These are phyloP conservation scores for Penaeus vannamei DNA, from an alignment of 1,140 invertebrate genomes.

Conservation along the genomic window DNA sequence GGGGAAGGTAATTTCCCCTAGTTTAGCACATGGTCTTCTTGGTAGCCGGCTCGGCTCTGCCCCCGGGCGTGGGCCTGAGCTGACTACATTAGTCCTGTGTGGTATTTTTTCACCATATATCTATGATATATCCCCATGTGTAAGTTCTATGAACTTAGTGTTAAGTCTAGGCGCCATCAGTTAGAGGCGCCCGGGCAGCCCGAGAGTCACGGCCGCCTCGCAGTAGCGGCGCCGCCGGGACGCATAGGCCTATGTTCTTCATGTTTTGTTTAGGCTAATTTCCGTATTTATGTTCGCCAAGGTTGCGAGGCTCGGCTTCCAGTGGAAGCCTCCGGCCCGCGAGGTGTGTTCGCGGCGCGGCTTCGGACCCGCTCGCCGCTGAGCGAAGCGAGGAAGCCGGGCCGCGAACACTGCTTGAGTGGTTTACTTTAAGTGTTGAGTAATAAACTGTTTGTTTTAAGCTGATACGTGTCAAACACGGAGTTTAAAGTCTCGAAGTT, in stretches of 20 bases:
- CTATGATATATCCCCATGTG: constrained; percentile 92
- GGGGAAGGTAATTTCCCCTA: constrained; percentile 68
- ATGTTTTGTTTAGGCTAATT: constrained; percentile 2
- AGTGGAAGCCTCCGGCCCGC: neutral
- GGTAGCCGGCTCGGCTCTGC: constrained; percentile 51
- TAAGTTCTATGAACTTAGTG: constrained; percentile 90
- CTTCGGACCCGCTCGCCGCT: too few species aligned
- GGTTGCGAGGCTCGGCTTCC: neutral
- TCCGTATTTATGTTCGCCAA: neutral
- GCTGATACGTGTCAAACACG: neutral
- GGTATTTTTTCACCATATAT: constrained; percentile 77
- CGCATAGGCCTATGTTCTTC: constrained; percentile 55
- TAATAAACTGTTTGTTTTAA: too few species aligned
- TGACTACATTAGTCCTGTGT: constrained; percentile 45
- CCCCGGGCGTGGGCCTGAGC: constrained; percentile 42
- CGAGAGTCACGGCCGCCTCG: neutral
- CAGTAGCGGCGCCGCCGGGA: too few species aligned
- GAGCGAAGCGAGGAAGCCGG: too few species aligned
- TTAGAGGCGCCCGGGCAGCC: constrained; percentile 53
- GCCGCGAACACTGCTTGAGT: too few species aligned
- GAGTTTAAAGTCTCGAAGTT: neutral
- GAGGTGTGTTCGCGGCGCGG: neutral
- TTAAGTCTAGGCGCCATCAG: constrained; percentile 53
- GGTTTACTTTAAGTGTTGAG: too few species aligned
- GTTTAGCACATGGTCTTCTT: constrained; percentile 48